Evolutionary conservation across 2,888 invertebrate genomes (phyloP), one percentile per base, ranked within the genome.

Genomic region (Carabus problematicus): DNA sequence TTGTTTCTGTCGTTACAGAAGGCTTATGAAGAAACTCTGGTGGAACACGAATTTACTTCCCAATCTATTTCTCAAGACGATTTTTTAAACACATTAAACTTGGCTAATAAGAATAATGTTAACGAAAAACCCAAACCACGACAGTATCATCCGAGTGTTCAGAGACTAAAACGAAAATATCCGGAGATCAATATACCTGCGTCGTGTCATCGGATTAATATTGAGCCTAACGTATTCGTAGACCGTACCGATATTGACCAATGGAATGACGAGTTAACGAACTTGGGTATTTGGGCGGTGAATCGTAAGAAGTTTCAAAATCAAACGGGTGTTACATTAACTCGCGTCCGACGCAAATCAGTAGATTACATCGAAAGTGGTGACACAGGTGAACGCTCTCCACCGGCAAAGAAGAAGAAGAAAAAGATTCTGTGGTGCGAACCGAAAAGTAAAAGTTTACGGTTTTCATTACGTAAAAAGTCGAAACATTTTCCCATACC

Each of bases 251-350:
- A 52, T 12, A 18, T 16, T 11, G 9, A 42, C 47, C 19, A 56
- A 42, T n/a, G 29, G 11, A 18, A 16, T 19, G 16, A 14, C 7
- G 12, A 64, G 18, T 41, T 3, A 66, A 59, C 8, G 8, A 60
- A 60, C 42, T 29, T 54, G 2, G 60, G 54, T 1, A 60, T 67
- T 19, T 67, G 67, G 67, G 59, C 67, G 11, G 60, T 67, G n/a
- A 52, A 45, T 29, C 29, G 29, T 11, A 66, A 49, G 8, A 49
- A 58, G 39, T 52, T 52, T 2, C 2, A 1, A 0, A 18, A 14
- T 18, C 9, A 14, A 18, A 52, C 18, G 9, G 19, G 52, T 18
- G 19, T 52, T 52, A 18, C 19, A 52, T 19, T 52, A 6, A 14
- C 16, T 18, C 52, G 52, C 12, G 11, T 52, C 52, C 16, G 19